These are phyloP conservation scores for Drosophila nigromelanica DNA, from an alignment of 1,140 invertebrate genomes.

Conservation along the genomic window DNA sequence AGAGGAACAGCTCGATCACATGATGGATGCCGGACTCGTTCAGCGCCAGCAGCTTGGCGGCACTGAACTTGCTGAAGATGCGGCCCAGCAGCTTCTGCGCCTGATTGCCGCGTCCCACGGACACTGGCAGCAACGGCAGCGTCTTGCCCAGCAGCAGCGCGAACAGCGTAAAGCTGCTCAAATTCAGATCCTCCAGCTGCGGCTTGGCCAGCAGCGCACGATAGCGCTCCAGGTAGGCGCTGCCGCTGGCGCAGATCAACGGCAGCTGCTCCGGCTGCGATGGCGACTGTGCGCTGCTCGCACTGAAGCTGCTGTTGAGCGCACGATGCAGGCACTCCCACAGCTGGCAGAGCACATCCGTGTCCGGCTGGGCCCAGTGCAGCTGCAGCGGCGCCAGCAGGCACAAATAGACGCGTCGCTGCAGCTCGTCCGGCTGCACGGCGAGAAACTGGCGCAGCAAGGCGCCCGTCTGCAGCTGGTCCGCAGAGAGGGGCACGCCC, in stretches of 20 bases:
- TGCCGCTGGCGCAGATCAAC: constrained; percentile 52
- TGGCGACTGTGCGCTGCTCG: constrained; percentile 28
- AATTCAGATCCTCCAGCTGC: constrained; percentile 67
- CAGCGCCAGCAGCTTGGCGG: constrained; percentile 72
- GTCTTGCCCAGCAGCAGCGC: constrained; percentile 69
- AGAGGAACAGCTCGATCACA: constrained; percentile 76
- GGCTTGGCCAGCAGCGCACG: constrained; percentile 37
- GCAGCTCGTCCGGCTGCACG: constrained; percentile 70
- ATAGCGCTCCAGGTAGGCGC: constrained; percentile 72
- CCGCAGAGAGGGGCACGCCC: constrained; percentile 1
- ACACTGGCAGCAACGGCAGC: constrained; percentile 34
- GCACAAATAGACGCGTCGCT: constrained; percentile 64
- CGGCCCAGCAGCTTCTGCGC: constrained; percentile 74
- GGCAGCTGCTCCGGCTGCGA: constrained; percentile 57
- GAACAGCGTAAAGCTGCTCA: constrained; percentile 74
- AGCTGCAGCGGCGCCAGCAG: constrained; percentile 65
- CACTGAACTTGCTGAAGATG: constrained; percentile 82
- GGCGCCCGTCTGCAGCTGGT: constrained; percentile 29
- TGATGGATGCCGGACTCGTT: constrained; percentile 82
- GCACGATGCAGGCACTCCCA: constrained; percentile 81
- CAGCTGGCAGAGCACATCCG: constrained; percentile 66
- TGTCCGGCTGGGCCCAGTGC: constrained; percentile 56
- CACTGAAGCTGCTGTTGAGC: constrained; percentile 68
- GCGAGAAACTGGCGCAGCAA: constrained; percentile 63
- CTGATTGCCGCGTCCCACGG: constrained; percentile 48